A percentile compares a stretch with the other conserved stretches of the same genome.
phyloP scores from a whole-genome alignment of 2,113 vertebrate genomes.

The Brachypodius melanocephalos region DNA sequence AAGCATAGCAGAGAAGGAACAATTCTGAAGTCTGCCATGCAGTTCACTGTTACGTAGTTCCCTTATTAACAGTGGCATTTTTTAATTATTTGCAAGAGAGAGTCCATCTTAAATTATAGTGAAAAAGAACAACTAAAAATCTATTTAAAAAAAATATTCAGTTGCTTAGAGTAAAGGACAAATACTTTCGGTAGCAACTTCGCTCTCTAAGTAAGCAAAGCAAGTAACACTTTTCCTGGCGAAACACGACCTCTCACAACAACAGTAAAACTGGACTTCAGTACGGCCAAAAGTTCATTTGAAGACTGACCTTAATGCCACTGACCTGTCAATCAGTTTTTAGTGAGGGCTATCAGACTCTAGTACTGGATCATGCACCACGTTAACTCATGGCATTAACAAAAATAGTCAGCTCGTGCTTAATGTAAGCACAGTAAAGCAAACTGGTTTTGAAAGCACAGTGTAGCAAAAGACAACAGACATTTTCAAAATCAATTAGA shows the following conservation, averaged over 20 bases:
- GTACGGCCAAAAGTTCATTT: not conserved
- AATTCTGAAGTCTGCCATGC: not conserved
- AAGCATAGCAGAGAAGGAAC: not conserved
- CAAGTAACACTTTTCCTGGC: not conserved
- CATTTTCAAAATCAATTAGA: not conserved
- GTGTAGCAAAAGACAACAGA: not conserved
- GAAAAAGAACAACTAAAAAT: not conserved
- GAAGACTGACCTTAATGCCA: not conserved
- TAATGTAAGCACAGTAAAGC: not conserved
- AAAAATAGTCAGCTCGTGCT: not conserved
- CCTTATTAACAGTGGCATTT: not conserved
- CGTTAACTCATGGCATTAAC: not conserved
- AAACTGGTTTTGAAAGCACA: not conserved
- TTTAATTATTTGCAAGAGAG: not conserved
- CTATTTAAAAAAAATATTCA: not conserved
- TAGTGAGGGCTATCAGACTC: not conserved
- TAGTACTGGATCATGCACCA: not conserved
- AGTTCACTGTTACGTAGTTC: not conserved
- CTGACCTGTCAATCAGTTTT: not conserved
- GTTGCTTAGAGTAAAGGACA: not conserved
- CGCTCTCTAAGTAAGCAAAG: not conserved
- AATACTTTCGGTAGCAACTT: not conserved
- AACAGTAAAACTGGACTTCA: constrained; percentile 1
- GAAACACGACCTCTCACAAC: not conserved
- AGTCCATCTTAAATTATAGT: not conserved